phyloP scores from a whole-genome alignment of 2,888 invertebrate genomes.

The Xanthia togata region DNA sequence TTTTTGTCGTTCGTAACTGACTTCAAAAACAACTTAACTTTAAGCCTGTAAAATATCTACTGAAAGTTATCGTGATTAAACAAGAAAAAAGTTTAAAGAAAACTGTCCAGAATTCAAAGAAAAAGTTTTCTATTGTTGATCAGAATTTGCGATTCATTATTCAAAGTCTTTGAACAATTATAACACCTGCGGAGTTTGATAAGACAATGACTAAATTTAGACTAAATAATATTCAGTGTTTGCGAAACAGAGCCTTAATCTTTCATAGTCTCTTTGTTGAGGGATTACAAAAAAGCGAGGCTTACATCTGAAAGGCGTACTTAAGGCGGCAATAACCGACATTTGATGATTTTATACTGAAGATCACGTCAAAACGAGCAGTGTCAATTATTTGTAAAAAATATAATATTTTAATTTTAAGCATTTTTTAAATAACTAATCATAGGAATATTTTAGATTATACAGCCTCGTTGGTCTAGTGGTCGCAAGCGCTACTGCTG shows the following conservation, averaged over 20 bases:
- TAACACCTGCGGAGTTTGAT: constrained; percentile 54
- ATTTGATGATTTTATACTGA: no score
- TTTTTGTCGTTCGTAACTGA: constrained; percentile 2
- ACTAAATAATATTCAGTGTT: constrained; percentile 52
- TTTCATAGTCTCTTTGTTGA: constrained; percentile 41
- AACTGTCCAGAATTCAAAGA: constrained; percentile 26
- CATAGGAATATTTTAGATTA: no score
- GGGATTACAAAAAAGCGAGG: constrained; percentile 43
- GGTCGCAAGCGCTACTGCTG: no score
- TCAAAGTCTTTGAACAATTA: constrained; percentile 58
- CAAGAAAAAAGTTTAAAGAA: constrained; percentile 19
- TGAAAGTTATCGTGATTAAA: constrained; percentile 38
- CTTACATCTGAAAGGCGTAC: constrained; percentile 15
- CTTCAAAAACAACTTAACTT: constrained; percentile 33
- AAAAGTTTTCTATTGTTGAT: constrained; percentile 55
- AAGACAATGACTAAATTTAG: constrained; percentile 50
- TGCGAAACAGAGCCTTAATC: constrained; percentile 42
- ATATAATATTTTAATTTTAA: no score
- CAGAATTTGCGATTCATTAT: constrained; percentile 53
- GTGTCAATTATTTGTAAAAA: no score
- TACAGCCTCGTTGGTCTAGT: no score
- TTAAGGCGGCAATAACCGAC: no score
- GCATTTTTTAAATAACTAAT: no score
- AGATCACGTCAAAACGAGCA: no score
- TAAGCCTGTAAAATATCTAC: constrained; percentile 28